Percentiles rank a stretch among this genome's conserved stretches.
These are phyloP conservation scores for Crotalus viridis DNA, from an alignment of 2,113 vertebrate species.

Conservation along the genomic window DNA sequence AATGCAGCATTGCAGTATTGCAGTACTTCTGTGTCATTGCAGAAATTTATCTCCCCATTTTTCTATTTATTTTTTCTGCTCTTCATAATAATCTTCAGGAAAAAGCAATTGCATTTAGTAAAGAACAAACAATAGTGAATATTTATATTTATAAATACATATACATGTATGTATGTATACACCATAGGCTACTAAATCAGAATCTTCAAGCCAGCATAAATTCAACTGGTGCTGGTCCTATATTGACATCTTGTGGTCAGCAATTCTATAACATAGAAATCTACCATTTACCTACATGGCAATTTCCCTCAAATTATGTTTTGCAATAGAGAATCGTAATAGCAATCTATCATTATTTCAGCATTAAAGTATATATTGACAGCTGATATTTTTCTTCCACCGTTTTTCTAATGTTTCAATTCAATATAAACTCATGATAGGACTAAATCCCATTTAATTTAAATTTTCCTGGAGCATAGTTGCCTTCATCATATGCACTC, in stretches of 20 bases:
- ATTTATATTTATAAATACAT: neutral
- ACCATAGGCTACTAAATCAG: neutral
- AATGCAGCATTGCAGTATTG: neutral
- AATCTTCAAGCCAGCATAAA: neutral
- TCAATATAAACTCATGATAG: neutral
- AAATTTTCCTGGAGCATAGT: neutral
- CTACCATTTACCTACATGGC: neutral
- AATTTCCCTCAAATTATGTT: neutral
- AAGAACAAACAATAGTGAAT: neutral
- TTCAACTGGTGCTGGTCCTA: constrained; percentile 41
- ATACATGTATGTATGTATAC: neutral
- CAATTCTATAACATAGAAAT: constrained; percentile 13
- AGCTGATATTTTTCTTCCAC: neutral
- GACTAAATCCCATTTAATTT: neutral
- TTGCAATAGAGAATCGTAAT: neutral
- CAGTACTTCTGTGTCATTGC: neutral
- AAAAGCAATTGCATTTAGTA: neutral
- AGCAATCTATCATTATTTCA: neutral
- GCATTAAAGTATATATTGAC: neutral
- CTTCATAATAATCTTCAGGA: neutral
- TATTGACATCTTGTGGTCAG: constrained; percentile 63
- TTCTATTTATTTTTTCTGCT: neutral
- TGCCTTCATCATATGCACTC: neutral
- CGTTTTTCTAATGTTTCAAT: neutral
- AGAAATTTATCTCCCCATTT: neutral